Percentiles rank a stretch among this genome's conserved stretches.
phyloP scores from a whole-genome alignment of 2,113 vertebrate species.

The Xiphias gladius region DNA sequence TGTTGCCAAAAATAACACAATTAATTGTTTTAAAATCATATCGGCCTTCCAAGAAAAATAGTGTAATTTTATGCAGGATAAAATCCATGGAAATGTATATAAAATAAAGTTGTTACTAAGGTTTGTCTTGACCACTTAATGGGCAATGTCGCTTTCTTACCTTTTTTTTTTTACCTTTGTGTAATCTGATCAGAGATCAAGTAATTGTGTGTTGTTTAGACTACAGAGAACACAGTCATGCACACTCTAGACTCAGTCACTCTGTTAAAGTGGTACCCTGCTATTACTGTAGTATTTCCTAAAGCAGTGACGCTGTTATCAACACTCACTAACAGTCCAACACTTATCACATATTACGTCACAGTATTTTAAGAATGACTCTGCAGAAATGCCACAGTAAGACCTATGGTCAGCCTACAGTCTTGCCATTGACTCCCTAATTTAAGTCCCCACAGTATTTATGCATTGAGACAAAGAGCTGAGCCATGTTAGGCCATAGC shows the following conservation, averaged over 20 bases:
- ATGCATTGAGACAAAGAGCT: conserved; percentile 5
- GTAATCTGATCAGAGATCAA: background rate
- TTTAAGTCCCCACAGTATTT: background rate
- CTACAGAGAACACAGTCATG: background rate
- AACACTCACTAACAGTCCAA: conserved; percentile 22
- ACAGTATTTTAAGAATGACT: conserved; percentile 29
- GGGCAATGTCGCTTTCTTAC: background rate
- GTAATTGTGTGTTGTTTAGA: background rate
- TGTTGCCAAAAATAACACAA: no score
- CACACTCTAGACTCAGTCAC: background rate
- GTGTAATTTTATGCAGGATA: background rate
- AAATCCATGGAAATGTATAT: background rate
- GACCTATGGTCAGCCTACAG: background rate
- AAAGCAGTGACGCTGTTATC: conserved; percentile 14
- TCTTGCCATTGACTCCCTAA: no score
- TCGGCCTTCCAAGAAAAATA: background rate
- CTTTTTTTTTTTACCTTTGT: no score
- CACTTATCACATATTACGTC: conserved; percentile 35
- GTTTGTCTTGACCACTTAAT: no score
- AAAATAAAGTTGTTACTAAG: background rate
- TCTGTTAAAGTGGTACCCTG: conserved; percentile 29
- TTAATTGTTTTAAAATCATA: background rate
- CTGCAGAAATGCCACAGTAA: conserved; percentile 19
- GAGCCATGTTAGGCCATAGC: conserved; percentile 12
- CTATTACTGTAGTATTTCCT: conserved; percentile 11